These are phyloP conservation scores for Altica lythri DNA, from an alignment of 2,888 invertebrate genomes.

Conservation along the genomic window DNA sequence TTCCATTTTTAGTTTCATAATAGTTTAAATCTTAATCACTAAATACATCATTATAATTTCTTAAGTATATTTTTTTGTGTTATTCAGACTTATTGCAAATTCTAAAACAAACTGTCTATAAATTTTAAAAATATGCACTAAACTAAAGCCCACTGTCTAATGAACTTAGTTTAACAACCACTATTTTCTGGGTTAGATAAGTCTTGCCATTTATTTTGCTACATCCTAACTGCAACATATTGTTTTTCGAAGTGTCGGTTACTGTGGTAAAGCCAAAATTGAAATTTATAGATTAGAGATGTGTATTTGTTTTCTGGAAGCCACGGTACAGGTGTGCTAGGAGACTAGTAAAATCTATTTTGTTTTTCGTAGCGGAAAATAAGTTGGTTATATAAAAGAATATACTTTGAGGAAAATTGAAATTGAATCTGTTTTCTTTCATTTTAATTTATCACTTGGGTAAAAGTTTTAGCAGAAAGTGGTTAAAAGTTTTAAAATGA, in stretches of 20 bases:
- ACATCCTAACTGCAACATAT: conserved; percentile 46
- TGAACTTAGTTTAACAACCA: conserved; percentile 6
- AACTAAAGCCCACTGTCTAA: conserved; percentile 4
- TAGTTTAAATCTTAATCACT: too few species aligned
- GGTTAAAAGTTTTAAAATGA: not conserved
- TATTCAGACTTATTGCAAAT: too few species aligned
- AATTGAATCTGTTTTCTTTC: not conserved
- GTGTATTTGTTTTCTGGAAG: conserved; percentile 1
- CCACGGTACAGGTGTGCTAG: conserved; percentile 2
- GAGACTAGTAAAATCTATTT: conserved; percentile 13
- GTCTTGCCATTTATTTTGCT: conserved; percentile 41
- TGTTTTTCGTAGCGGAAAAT: not conserved
- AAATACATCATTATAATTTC: too few species aligned
- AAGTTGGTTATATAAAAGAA: conserved; percentile 5
- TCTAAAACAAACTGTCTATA: too few species aligned
- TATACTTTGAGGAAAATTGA: conserved; percentile 1
- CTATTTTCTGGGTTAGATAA: conserved; percentile 13
- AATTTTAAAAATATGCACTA: too few species aligned
- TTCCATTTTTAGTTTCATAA: too few species aligned
- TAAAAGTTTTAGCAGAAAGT: not conserved
- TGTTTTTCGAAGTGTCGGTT: conserved; percentile 43
- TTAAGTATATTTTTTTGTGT: too few species aligned
- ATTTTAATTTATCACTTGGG: too few species aligned
- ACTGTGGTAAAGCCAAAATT: conserved; percentile 11
- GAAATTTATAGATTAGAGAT: conserved; percentile 24